Evolutionary conservation across 2,113 vertebrate genomes (phyloP).

Genomic region (Caracal caracal): DNA sequence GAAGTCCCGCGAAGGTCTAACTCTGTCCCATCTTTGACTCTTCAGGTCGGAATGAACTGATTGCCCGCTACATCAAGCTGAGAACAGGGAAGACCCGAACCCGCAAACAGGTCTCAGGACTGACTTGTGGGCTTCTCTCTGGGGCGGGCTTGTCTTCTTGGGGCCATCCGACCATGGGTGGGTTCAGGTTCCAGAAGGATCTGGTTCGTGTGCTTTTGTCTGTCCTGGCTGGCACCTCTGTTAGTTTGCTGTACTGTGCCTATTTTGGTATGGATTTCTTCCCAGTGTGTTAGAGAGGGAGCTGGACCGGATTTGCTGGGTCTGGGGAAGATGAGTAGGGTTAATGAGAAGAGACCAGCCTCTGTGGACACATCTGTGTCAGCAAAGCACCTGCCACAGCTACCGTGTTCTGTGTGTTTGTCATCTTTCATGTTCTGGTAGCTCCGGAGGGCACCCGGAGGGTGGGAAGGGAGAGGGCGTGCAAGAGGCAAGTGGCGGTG

Average conservation of each 20-base stretch:
- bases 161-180: background rate
- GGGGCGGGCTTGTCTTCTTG: background rate
- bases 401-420: background rate
- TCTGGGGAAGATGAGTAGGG: background rate
- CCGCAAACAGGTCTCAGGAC: conserved; percentile 92
- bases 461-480: background rate
- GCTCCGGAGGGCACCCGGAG: background rate
- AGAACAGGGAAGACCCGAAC: conserved; percentile 97
- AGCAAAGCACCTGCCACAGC: fast-evolving
- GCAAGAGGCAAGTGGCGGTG: background rate
- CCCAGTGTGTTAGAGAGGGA: background rate
- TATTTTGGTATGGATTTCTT: background rate
- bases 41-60: conserved; percentile 96
- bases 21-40: background rate
- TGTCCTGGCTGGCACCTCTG: background rate
- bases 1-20: conserved; percentile 39
- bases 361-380: background rate
- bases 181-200: background rate
- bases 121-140: background rate
- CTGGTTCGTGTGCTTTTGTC: background rate
- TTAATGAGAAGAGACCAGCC: background rate
- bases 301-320: background rate
- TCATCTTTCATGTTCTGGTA: background rate
- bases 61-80: conserved; percentile 97
- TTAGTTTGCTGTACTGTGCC: background rate